Evolutionary conservation across 2,797 vertebrate genomes (phyloP).

Genomic region (Rhabdophis nuchalis): DNA sequence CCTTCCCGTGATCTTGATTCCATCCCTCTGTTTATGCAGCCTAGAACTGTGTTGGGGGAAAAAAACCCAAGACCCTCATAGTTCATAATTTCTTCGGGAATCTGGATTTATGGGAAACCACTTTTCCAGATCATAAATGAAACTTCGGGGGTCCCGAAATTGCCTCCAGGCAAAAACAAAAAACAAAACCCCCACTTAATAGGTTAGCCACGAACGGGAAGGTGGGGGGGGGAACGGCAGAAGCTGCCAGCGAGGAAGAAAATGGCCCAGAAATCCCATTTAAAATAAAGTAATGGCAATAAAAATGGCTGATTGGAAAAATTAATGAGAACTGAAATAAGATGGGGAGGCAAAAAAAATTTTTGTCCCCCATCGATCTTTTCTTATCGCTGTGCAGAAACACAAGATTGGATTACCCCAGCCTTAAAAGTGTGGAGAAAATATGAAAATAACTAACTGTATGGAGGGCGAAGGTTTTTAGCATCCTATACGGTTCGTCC

Average conservation of each 20-base stretch:
- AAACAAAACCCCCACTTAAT: background rate
- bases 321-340: slow-evolving; percentile 44
- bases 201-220: slow-evolving; percentile 26
- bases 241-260: slow-evolving; percentile 31
- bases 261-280: slow-evolving; percentile 29
- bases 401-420: background rate
- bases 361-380: slow-evolving; percentile 12
- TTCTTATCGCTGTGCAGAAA: background rate
- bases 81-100: slow-evolving; percentile 61
- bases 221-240: slow-evolving; percentile 24
- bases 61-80: slow-evolving; percentile 58
- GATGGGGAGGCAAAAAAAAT: slow-evolving; percentile 35
- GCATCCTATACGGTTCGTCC: no score
- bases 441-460: background rate
- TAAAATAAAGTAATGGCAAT: slow-evolving; percentile 28
- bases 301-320: slow-evolving; percentile 45
- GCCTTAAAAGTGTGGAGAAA: background rate
- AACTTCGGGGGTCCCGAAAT: slow-evolving; percentile 40
- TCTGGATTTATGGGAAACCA: slow-evolving; percentile 64
- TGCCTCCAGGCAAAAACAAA: slow-evolving; percentile 27
- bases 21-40: no score
- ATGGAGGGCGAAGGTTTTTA: background rate
- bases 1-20: no score
- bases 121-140: slow-evolving; percentile 47
- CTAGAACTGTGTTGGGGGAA: no score